Evolutionary conservation across 2,888 invertebrate species (phyloP).

Genomic region (Mesochorus sp.): DNA sequence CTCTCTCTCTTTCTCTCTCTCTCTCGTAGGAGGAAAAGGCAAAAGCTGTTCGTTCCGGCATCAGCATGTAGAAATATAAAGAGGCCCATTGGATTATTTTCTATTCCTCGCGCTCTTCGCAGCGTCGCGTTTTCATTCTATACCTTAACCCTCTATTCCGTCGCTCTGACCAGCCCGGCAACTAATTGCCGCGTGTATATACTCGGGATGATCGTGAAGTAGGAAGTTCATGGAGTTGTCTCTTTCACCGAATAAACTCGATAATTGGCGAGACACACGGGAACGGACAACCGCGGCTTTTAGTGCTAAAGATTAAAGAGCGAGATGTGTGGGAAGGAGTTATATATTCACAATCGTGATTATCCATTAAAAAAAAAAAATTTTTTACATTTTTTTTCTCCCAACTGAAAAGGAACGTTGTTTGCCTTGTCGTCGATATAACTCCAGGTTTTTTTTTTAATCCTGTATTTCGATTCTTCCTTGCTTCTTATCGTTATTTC

Average conservation of each 20-base stretch:
- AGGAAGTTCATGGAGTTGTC: slow-evolving; percentile 71
- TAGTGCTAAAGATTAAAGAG: slow-evolving; percentile 13
- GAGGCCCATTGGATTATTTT: slow-evolving; percentile 24
- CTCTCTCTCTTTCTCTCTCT: background rate
- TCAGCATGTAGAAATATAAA: background rate
- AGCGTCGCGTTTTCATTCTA: background rate
- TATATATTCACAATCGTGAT: slow-evolving; percentile 7
- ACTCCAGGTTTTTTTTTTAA: background rate
- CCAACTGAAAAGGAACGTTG: background rate
- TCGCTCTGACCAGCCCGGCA: slow-evolving; percentile 28
- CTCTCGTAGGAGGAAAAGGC: background rate
- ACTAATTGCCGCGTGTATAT: slow-evolving; percentile 64
- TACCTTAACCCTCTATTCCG: slow-evolving; percentile 20
- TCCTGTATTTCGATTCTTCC: background rate
- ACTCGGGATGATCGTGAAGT: slow-evolving; percentile 68
- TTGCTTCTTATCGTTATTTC: background rate
- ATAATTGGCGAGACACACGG: slow-evolving; percentile 66
- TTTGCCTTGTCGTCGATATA: background rate
- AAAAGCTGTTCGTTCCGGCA: background rate
- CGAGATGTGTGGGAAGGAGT: slow-evolving; percentile 14
- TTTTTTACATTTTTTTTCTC: background rate
- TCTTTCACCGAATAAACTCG: slow-evolving; percentile 71
- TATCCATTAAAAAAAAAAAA: slow-evolving; percentile 18
- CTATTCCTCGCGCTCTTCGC: background rate
- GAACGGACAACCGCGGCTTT: slow-evolving; percentile 38